Base-by-base conservation (phyloP, 2,797 vertebrate genomes). In the Hydrocynus forskahlii region DNA sequence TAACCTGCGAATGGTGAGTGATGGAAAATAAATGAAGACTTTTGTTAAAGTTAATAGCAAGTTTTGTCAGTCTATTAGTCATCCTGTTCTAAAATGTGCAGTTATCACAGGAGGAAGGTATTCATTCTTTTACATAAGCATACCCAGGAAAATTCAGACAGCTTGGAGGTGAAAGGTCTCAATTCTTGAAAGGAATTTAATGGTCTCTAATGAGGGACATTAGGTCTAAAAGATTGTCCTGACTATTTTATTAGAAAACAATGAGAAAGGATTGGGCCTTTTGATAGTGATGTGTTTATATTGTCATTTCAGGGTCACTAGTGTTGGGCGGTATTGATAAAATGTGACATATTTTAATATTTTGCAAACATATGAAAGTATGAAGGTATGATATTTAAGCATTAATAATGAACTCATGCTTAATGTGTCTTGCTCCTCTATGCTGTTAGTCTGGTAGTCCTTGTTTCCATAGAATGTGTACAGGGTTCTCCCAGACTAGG, bases 141-240 rank as follows among this genome's bases (percentile, higher is more conserved):
- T 29, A 29, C 16, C 23, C 13, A 50, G 7, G 21, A 71, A 25
- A 29, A 29, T 71, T 29, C 50, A 16, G 21, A 16, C 68, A 71
- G 68, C 50, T 45, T 71, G 21, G 25, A 16, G 45, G 50, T 25
- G 23, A 71, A 52, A 17, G 17, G 23, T 71, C 45, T 52, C 21
- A 29, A 52, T 52, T 71, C 48, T 71, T 54, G 48, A 21, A 52
- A 35, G 68, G 23, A 45, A 68, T 68, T 68, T 43, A 68, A 43
- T 25, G 17, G 55, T 55, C n/a, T 50, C 50, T 72, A 52, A 72
- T 72, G 48, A 35, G 23, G 23, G 70, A 10, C 29, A 45, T 29
- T 72, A 12, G 16, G 17, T 55, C 52, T 38, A 40, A 73, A 73
- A 73, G 29, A 50, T n/a, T 73, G 70, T 35, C 48, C 70, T 68